Evolutionary conservation across 2,113 vertebrate species (phyloP).

Genomic region (Caranx melampygus): DNA sequence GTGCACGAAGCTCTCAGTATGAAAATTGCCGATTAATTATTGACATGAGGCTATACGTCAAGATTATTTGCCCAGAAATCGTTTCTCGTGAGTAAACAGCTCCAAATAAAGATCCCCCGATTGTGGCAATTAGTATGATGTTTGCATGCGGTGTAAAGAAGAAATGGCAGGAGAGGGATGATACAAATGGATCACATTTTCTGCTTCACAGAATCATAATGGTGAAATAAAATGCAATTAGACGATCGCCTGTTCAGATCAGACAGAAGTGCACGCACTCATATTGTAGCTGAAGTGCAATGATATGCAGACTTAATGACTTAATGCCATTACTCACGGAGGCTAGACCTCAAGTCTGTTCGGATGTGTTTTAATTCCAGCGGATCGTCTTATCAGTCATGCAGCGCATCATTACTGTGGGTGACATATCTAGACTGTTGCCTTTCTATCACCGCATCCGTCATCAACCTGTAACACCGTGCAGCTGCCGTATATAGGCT

Average conservation of each 20-base stretch:
- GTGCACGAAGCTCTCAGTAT: constrained; percentile 26
- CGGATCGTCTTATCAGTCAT: constrained; percentile 33
- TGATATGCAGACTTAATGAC: constrained; percentile 54
- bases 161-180: constrained; percentile 26
- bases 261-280: constrained; percentile 25
- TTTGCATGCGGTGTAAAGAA: constrained; percentile 33
- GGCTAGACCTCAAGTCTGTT: constrained; percentile 28
- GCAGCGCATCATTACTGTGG: constrained; percentile 26
- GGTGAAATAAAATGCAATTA: constrained; percentile 65
- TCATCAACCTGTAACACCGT: constrained; percentile 76
- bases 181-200: constrained; percentile 64
- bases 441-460: constrained; percentile 25
- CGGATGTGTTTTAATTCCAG: constrained; percentile 54
- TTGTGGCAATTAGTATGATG: constrained; percentile 51
- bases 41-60: constrained; percentile 9
- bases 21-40: constrained; percentile 35
- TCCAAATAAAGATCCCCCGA: constrained; percentile 48
- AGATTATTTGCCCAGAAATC: constrained; percentile 33
- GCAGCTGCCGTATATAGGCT: constrained; percentile 25
- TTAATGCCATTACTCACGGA: constrained; percentile 53
- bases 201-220: constrained; percentile 56
- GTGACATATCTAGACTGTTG: constrained; percentile 39
- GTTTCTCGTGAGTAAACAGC: constrained; percentile 48
- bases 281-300: constrained; percentile 44
- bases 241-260: constrained; percentile 41